Base-by-base conservation (phyloP, 2,113 vertebrate genomes). In the Rattus rattus region DNA sequence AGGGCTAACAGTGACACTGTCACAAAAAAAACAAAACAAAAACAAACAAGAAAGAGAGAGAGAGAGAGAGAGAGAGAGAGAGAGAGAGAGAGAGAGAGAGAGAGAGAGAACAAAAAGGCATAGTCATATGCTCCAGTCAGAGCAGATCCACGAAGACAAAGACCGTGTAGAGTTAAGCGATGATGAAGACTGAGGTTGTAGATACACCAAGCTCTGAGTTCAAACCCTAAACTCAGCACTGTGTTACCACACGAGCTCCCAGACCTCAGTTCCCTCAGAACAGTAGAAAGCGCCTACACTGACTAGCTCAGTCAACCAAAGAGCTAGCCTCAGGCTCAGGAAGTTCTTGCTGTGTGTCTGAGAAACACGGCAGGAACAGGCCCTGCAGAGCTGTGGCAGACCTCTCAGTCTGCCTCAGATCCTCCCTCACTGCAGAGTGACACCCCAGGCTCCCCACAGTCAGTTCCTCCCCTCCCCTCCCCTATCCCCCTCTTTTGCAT, bases 221-320 rank as follows among this genome's bases (percentile, higher is more conserved):
- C 39, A 10, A 67, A 85, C 47, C 36, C 65, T 91, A 76, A 69
- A 36, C 30, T 19, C 16, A 72, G 17, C 56, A 20, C 33, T 1
- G 5, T 36, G 36, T 12, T 26, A 49, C 24, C 2, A 0, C 28
- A 0, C 0, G 56, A 61, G 8, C 7, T 65, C 49, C 52, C 59
- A 7, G 67, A 30, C 22, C 77, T 85, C 69, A 59, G 87, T 9
- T 26, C n/a, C 22, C 36, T 88, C 85, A 70, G 9, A 36, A 49
- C 4, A 24, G 61, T 14, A 24, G n/a, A 43, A 33, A 56, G 52
- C 52, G 11, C 52, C 52, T 54, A 11, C 54, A 11, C 54, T 56
- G 54, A 5, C 12, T 16, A 14, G 79, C 20, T 43, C 43, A 43
- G 43, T n/a, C 12, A 47, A 13, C 24, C 52, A 39, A 79, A 59